Evolutionary conservation across 30 jellyfish, hydroid and myxozoan species (phyloP), one percentile per base, ranked within the genome.

Genomic region (Sanderia malayensis): DNA sequence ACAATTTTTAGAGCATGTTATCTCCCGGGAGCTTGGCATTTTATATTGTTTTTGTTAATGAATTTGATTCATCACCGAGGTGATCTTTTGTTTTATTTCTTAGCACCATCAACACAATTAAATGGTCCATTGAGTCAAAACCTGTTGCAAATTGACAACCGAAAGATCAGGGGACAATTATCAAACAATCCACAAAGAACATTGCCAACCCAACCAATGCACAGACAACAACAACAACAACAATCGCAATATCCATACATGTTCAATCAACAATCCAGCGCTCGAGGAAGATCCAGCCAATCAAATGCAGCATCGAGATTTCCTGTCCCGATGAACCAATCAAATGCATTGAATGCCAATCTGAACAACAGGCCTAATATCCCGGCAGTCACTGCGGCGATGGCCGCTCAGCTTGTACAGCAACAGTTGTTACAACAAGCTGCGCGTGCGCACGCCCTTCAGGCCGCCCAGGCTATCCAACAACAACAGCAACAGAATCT

Each of bases 401-500:
- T 76, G 87, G 79, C 80, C 23, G 79, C 87, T 4, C 87, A 76
- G 61, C 24, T 76, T 25, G 47, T 79, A 79, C 90, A 79, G 29
- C 90, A 57, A 28, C 77, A 58, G 59, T 70, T 47, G 49, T 70
- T 68, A 0, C 58, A 59, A 46, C 85, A 81, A 23, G 85, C 82
- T 3, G 93, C 85, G 1, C 85, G 85, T 33, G 85, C 80, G 31
- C 85, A 73, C 17, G 85, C 58, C 18, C 57, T 83, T 24, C 95
- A 73, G 20, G 89, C 95, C 3, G 95, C 95, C 47, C 95, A 73
- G 21, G 68, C 46, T 31, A 61, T 70, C 19, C 98, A 91, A 45
- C 98, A 91, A 59, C 98, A 91, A 29, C 92, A 86, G 31, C 88
- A 78, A 31, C 91, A 84, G 55, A 89, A 74, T 13, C 80, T 62